phyloP scores from a whole-genome alignment of 2,113 vertebrate genomes.

The Cololabis saira region DNA sequence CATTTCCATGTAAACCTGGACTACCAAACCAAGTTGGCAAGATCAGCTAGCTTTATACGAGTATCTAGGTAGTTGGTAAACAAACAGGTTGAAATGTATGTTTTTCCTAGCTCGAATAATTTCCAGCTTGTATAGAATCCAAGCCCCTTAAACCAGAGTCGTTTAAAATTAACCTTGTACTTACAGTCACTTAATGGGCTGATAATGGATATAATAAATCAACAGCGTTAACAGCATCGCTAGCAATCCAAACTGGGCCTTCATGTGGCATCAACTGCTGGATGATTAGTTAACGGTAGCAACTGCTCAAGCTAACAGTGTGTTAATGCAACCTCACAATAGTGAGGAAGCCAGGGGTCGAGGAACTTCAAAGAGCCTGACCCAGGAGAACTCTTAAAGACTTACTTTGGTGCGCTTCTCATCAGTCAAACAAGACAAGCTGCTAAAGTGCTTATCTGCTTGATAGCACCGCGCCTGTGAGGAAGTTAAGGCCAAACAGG shows the following conservation, averaged over 20 bases:
- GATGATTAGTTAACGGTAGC: conserved; percentile 40
- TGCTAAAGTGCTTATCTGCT: conserved; percentile 52
- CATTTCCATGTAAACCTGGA: neutral
- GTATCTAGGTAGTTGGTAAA: neutral
- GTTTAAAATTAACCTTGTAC: conserved; percentile 33
- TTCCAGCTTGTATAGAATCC: conserved; percentile 4
- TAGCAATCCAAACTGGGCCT: conserved; percentile 16
- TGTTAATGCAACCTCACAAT: conserved; percentile 37
- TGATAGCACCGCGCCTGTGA: conserved; percentile 43
- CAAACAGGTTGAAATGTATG: neutral
- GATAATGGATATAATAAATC: conserved; percentile 53
- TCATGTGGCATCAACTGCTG: conserved; percentile 30
- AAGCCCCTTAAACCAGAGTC: conserved; percentile 25
- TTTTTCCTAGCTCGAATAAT: conserved; percentile 14
- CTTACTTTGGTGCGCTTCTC: conserved; percentile 34
- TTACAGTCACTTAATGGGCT: conserved; percentile 34
- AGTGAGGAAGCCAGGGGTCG: neutral
- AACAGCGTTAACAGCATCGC: conserved; percentile 31
- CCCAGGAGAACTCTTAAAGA: conserved; percentile 31
- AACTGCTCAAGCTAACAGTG: conserved; percentile 16
- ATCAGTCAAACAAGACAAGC: conserved; percentile 57
- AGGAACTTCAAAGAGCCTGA: conserved; percentile 34
- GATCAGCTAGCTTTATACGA: neutral
- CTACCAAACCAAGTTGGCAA: neutral
- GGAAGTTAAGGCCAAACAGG: conserved; percentile 48